Evolutionary conservation across 2,113 vertebrate species (phyloP).

Genomic region (Toxotes jaculatrix): DNA sequence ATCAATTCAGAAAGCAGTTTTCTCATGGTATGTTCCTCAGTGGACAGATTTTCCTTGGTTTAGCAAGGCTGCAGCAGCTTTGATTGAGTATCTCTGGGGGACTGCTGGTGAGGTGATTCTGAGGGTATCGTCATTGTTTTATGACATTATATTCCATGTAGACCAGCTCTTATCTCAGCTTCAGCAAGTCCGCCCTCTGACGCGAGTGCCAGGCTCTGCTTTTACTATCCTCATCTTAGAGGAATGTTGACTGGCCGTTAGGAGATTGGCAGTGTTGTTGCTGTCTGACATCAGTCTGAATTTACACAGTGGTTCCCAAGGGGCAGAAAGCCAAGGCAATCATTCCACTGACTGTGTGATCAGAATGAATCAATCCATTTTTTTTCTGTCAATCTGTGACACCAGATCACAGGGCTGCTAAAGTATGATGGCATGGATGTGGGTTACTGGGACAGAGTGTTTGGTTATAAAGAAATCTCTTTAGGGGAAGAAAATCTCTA

Average conservation of each 20-base stretch:
- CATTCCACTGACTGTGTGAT: constrained; percentile 65
- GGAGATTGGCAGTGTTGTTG: constrained; percentile 73
- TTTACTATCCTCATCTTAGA: constrained; percentile 69
- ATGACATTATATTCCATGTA: constrained; percentile 39
- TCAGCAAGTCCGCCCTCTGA: constrained; percentile 21
- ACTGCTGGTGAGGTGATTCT: constrained; percentile 42
- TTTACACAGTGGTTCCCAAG: constrained; percentile 69
- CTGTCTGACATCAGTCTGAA: constrained; percentile 72
- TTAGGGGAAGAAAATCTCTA: constrained; percentile 45
- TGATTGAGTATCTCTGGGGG: constrained; percentile 10
- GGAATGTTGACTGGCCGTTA: constrained; percentile 77
- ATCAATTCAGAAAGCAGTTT: constrained; percentile 1
- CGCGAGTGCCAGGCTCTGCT: constrained; percentile 37
- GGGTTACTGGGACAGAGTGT: constrained; percentile 72
- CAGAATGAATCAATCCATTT: constrained; percentile 72
- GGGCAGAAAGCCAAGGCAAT: constrained; percentile 66
- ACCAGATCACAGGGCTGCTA: constrained; percentile 46
- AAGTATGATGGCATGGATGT: constrained; percentile 60
- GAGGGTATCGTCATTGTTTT: constrained; percentile 40
- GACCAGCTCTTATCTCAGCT: constrained; percentile 43
- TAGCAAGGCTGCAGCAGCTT: background rate
- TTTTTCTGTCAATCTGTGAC: constrained; percentile 61
- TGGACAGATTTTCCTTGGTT: constrained; percentile 23
- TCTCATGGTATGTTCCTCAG: constrained; percentile 5
- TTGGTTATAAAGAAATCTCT: constrained; percentile 61